These are phyloP conservation scores for Chironomus tepperi DNA, from an alignment of 1,140 invertebrate genomes.

Conservation along the genomic window DNA sequence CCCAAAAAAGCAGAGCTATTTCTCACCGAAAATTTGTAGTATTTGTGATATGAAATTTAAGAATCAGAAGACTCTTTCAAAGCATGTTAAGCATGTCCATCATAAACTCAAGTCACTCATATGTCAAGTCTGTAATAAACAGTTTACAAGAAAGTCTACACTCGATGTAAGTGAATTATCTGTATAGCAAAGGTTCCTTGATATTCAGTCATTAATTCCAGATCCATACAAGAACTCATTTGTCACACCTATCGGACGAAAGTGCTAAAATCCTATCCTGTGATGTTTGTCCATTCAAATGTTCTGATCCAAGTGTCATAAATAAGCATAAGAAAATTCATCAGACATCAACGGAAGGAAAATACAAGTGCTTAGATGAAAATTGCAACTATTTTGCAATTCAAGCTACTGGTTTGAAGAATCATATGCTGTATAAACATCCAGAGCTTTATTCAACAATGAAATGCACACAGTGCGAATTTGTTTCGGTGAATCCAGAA, in stretches of 20 bases:
- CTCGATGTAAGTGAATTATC: constrained; percentile 58
- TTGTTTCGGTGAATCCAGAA: constrained; percentile 31
- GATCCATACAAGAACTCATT: constrained; percentile 64
- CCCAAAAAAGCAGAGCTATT: neutral
- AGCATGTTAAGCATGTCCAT: constrained; percentile 69
- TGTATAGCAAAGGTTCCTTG: neutral
- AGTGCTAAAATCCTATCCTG: constrained; percentile 43
- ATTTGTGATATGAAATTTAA: constrained; percentile 60
- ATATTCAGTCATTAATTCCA: constrained; percentile 43
- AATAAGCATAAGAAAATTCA: constrained; percentile 37
- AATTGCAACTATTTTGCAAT: constrained; percentile 33
- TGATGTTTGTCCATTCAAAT: constrained; percentile 34
- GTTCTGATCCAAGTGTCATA: constrained; percentile 38
- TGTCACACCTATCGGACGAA: constrained; percentile 33
- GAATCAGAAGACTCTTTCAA: constrained; percentile 63
- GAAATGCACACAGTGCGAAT: constrained; percentile 33
- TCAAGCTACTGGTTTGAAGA: constrained; percentile 32
- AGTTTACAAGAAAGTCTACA: constrained; percentile 57
- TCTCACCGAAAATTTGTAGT: neutral
- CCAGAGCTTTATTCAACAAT: constrained; percentile 32
- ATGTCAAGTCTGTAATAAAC: constrained; percentile 67
- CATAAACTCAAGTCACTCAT: constrained; percentile 66
- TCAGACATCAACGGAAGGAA: constrained; percentile 24
- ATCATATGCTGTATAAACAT: constrained; percentile 34
- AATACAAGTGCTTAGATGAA: constrained; percentile 29